A percentile compares a stretch with the other conserved stretches of the same genome.
phyloP scores from a whole-genome alignment of 2,797 vertebrate genomes.

The Characodon lateralis region DNA sequence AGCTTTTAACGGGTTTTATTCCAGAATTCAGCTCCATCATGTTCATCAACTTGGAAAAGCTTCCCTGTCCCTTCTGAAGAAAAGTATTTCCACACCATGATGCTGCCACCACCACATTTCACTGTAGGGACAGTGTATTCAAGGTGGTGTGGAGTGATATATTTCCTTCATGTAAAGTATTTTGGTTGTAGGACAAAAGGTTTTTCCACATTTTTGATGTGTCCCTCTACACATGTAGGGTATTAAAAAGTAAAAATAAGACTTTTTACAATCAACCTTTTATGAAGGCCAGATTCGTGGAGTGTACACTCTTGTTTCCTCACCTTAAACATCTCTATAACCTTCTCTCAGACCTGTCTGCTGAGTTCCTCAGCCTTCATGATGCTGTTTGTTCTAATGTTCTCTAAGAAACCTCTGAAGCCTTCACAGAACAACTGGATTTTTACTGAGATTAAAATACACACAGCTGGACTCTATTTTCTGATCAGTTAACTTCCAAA shows the following conservation, averaged over 20 bases:
- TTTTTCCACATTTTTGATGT: background rate
- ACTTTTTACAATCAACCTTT: background rate
- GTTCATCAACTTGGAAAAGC: background rate
- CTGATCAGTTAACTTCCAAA: background rate
- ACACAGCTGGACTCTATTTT: background rate
- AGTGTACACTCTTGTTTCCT: background rate
- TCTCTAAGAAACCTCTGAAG: background rate
- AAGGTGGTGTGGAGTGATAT: background rate
- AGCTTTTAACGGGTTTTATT: background rate
- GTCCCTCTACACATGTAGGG: background rate
- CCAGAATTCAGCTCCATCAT: background rate
- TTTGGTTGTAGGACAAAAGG: background rate
- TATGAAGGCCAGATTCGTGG: background rate
- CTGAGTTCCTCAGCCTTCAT: background rate
- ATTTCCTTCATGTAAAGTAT: background rate
- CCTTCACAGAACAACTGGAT: background rate
- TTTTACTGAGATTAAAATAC: background rate
- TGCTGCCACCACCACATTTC: background rate
- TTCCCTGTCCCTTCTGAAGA: background rate
- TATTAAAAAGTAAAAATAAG: background rate
- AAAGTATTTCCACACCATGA: background rate
- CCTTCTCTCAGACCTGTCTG: background rate
- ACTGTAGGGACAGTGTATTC: background rate
- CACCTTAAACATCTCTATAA: background rate
- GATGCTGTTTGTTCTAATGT: background rate